phyloP scores from a whole-genome alignment of 2,113 vertebrate genomes.

The Otolemur garnettii region DNA sequence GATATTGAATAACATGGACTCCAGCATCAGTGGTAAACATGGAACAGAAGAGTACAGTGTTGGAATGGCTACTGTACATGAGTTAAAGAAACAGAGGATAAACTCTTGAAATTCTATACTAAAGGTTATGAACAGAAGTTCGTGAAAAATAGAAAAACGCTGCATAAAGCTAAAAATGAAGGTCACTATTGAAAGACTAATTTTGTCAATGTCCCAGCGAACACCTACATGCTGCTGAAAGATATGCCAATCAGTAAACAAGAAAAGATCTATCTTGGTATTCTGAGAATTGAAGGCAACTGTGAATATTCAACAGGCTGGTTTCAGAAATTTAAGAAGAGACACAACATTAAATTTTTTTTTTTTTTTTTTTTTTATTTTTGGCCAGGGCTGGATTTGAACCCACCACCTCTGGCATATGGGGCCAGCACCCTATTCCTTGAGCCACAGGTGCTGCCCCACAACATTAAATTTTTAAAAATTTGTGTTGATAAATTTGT shows the following conservation, averaged over 20 bases:
- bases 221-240: not conserved
- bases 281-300: not conserved
- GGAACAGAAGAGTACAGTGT: not conserved
- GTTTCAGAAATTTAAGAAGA: not conserved
- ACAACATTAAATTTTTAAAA: not conserved
- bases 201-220: not conserved
- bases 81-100: not conserved
- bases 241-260: not conserved
- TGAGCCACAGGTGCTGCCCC: too few relatives aligned
- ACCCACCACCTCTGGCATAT: too few relatives aligned
- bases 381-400: too few relatives aligned
- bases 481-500: not conserved
- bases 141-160: not conserved
- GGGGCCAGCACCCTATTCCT: too few relatives aligned
- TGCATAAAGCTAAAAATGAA: not conserved
- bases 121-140: not conserved
- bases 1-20: not conserved
- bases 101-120: not conserved
- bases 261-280: not conserved
- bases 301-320: not conserved
- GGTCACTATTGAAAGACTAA: not conserved
- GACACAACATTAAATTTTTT: not conserved
- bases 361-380: too few relatives aligned
- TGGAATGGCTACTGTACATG: not conserved
- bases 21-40: not conserved